These are phyloP conservation scores for Myripristis murdjan DNA, from an alignment of 2,797 vertebrate species.

Conservation along the genomic window DNA sequence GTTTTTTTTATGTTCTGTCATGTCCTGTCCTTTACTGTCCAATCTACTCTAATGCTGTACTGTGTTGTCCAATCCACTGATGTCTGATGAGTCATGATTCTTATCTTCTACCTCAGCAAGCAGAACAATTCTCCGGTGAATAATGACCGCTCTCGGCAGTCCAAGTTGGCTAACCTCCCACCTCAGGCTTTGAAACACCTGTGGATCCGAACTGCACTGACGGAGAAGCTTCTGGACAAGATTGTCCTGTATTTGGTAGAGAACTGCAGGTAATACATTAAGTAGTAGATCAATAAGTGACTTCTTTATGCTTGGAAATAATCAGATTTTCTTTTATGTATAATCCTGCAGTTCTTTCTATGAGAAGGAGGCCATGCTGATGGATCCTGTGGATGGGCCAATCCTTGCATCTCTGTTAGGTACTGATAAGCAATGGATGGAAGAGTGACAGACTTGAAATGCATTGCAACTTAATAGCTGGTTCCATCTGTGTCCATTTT, in stretches of 20 bases:
- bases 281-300: not conserved
- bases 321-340: not conserved
- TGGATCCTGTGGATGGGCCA: conserved; percentile 96
- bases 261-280: conserved; percentile 91
- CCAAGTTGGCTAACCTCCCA: conserved; percentile 89
- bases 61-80: not conserved
- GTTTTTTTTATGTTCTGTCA: not conserved
- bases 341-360: conserved; percentile 91
- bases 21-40: no score
- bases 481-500: no score
- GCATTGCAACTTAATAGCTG: no score
- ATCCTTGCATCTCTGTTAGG: conserved; percentile 97
- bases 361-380: conserved; percentile 95
- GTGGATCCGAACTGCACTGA: conserved; percentile 97
- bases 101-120: conserved; percentile 75
- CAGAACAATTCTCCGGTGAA: conserved; percentile 89
- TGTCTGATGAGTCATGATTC: conserved; percentile 10
- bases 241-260: conserved; percentile 95
- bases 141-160: conserved; percentile 88
- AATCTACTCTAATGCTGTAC: no score
- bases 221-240: conserved; percentile 97
- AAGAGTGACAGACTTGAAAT: no score
- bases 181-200: conserved; percentile 94
- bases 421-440: conserved; percentile 66
- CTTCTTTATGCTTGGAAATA: no score